These are phyloP conservation scores for Catocala nupta DNA, from an alignment of 2,888 invertebrate species.

Conservation along the genomic window DNA sequence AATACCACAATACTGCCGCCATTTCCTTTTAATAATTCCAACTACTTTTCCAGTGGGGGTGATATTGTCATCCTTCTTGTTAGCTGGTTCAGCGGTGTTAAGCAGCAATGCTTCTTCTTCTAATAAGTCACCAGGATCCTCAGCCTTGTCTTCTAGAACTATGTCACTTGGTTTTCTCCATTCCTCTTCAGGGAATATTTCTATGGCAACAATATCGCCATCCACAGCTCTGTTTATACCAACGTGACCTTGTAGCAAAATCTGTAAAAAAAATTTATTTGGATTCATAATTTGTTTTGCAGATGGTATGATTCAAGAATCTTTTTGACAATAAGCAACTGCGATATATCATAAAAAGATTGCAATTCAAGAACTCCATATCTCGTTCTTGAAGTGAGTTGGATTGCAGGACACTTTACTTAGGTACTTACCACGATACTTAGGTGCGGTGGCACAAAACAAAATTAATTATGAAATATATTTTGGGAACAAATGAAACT, in stretches of 20 bases:
- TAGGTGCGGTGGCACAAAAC: too few species aligned
- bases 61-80: conserved; percentile 72
- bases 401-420: too few species aligned
- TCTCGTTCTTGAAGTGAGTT: too few species aligned
- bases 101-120: conserved; percentile 87
- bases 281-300: too few species aligned
- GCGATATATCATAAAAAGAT: too few species aligned
- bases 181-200: conserved; percentile 94
- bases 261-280: conserved; percentile 77
- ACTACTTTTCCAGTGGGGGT: conserved; percentile 88
- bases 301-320: too few species aligned
- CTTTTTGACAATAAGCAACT: too few species aligned
- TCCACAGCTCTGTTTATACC: conserved; percentile 97
- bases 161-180: conserved; percentile 97
- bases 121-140: conserved; percentile 90
- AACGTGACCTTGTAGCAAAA: conserved; percentile 94
- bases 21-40: conserved; percentile 98
- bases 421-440: too few species aligned
- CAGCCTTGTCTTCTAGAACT: conserved; percentile 92
- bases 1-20: conserved; percentile 99
- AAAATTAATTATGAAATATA: too few species aligned
- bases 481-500: too few species aligned
- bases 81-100: conserved; percentile 60
- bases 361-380: too few species aligned
- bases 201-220: conserved; percentile 97